These are phyloP conservation scores for Muraenolepis orangiensis DNA, from an alignment of 2,797 vertebrate species.

Conservation along the genomic window DNA sequence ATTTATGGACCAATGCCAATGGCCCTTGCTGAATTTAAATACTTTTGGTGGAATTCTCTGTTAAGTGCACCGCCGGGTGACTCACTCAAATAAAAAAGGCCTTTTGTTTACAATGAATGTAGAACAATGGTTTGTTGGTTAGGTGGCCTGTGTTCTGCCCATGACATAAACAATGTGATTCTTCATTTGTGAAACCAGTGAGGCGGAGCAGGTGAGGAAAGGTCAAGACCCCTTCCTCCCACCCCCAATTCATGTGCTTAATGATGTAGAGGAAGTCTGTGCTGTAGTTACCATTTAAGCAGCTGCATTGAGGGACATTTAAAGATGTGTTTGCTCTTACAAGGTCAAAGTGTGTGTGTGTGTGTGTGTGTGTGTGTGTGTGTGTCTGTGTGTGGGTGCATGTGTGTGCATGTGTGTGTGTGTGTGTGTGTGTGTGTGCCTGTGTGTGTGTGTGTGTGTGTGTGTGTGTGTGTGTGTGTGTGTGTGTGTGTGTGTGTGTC, in stretches of 20 bases:
- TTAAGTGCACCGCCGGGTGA: slow-evolving; percentile 12
- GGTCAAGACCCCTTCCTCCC: no score
- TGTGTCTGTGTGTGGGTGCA: no score
- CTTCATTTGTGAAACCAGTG: neutral
- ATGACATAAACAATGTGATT: neutral
- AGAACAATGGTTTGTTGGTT: neutral
- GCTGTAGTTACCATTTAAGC: no score
- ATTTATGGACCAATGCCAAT: neutral
- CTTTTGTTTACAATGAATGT: slow-evolving; percentile 15
- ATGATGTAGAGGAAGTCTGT: neutral
- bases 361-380: neutral
- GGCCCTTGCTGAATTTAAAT: slow-evolving; percentile 14
- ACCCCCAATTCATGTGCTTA: neutral
- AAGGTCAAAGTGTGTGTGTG: neutral
- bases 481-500: neutral
- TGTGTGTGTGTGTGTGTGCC: neutral
- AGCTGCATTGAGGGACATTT: neutral
- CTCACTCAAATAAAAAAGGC: slow-evolving; percentile 27
- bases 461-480: neutral
- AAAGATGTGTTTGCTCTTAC: neutral
- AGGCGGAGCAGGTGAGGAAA: neutral
- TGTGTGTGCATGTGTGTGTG: neutral
- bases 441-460: neutral
- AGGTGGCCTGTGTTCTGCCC: neutral
- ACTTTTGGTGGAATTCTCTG: slow-evolving; percentile 26